A percentile compares a stretch with the other conserved stretches of the same genome.
phyloP scores from a whole-genome alignment of 2,113 vertebrate genomes.

The Perognathus longimembris region DNA sequence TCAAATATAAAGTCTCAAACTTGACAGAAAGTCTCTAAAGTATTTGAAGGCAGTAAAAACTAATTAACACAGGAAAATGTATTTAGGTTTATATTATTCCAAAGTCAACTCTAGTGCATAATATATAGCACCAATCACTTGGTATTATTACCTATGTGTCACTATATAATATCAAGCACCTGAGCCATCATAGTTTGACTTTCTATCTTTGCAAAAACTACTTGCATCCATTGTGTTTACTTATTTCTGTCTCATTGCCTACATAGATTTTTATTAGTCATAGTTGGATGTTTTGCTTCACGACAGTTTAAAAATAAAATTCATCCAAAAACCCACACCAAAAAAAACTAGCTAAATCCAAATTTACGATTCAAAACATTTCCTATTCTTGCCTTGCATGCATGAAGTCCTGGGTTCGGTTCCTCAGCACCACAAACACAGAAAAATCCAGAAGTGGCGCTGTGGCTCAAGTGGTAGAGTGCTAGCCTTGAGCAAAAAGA shows the following conservation, averaged over 20 bases:
- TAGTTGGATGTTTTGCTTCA: conserved; percentile 28
- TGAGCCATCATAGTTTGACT: not conserved
- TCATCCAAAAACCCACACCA: conserved; percentile 16
- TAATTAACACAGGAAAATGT: not conserved
- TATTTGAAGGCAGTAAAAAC: conserved; percentile 33
- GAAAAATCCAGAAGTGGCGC: too few relatives aligned
- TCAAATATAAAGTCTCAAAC: conserved; percentile 66
- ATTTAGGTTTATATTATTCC: conserved; percentile 38
- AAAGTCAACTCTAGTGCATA: conserved; percentile 23
- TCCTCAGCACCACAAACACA: too few relatives aligned
- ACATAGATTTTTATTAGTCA: not conserved
- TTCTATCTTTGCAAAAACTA: conserved; percentile 1
- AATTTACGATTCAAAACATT: conserved; percentile 17
- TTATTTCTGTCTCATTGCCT: conserved; percentile 2
- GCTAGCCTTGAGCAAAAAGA: too few relatives aligned
- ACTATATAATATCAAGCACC: conserved; percentile 1
- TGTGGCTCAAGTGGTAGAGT: too few relatives aligned
- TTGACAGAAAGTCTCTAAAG: conserved; percentile 60
- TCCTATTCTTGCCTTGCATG: not conserved
- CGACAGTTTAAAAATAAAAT: conserved; percentile 32
- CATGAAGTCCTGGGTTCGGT: too few relatives aligned
- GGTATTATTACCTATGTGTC: not conserved
- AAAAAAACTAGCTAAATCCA: conserved; percentile 11
- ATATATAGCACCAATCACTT: not conserved
- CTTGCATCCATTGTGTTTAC: conserved; percentile 11